Evolutionary conservation across 2,113 vertebrate species (phyloP).

Genomic region (Genyomyrus donnyi): DNA sequence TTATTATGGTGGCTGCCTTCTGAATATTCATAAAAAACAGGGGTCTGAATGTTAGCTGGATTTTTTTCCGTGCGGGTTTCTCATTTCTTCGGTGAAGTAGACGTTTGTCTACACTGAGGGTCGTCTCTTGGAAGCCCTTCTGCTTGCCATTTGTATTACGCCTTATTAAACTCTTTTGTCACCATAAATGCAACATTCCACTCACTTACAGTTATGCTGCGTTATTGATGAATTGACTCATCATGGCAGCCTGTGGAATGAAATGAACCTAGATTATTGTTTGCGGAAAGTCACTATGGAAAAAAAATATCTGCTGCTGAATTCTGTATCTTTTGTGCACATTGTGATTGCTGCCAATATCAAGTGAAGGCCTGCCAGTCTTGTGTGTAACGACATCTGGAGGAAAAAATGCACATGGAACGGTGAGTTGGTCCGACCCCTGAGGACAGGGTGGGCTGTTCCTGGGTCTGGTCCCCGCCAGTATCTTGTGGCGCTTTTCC

Average conservation of each 20-base stretch:
- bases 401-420: background rate
- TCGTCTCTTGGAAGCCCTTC: background rate
- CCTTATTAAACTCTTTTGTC: background rate
- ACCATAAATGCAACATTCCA: background rate
- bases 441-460: background rate
- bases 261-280: background rate
- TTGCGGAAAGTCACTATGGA: background rate
- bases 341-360: background rate
- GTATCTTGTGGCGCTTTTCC: background rate
- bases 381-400: background rate
- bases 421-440: background rate
- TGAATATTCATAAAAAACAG: background rate
- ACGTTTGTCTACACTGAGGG: background rate
- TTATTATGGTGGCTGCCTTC: background rate
- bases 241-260: background rate
- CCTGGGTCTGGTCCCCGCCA: background rate
- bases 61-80: background rate
- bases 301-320: background rate
- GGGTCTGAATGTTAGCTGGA: background rate
- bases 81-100: background rate
- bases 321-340: background rate
- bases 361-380: background rate
- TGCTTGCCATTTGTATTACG: background rate
- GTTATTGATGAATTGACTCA: background rate
- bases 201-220: background rate